Evolutionary conservation across 2,888 invertebrate species (phyloP).

Genomic region (Rhagonycha lutea): DNA sequence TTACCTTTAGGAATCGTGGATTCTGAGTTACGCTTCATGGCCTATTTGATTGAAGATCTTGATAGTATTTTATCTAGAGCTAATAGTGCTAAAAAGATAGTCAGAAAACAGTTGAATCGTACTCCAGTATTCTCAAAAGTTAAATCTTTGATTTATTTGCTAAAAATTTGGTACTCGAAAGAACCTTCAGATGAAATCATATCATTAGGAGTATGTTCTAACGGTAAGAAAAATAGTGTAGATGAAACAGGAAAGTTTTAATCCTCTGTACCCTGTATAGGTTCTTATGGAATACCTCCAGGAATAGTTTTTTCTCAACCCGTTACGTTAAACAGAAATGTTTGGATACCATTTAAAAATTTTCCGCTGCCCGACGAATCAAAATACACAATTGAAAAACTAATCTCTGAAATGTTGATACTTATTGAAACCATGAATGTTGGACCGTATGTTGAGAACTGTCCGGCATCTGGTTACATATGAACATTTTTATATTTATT

Average conservation of each 20-base stretch:
- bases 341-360: slow-evolving; percentile 54
- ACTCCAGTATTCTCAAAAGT: slow-evolving; percentile 46
- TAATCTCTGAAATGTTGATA: slow-evolving; percentile 20
- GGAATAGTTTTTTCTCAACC: slow-evolving; percentile 65
- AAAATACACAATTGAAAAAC: slow-evolving; percentile 22
- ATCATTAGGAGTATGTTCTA: slow-evolving; percentile 60
- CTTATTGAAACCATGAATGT: slow-evolving; percentile 13
- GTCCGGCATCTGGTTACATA: neutral
- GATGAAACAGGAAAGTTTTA: neutral
- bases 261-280: slow-evolving; percentile 42
- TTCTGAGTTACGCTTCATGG: slow-evolving; percentile 60
- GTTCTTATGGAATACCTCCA: slow-evolving; percentile 60
- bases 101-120: slow-evolving; percentile 35
- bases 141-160: slow-evolving; percentile 55
- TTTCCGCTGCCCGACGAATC: slow-evolving; percentile 39
- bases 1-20: slow-evolving; percentile 58
- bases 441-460: neutral
- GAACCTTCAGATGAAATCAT: slow-evolving; percentile 53
- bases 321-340: slow-evolving; percentile 51
- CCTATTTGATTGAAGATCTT: slow-evolving; percentile 56
- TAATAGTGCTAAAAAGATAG: neutral
- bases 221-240: slow-evolving; percentile 52
- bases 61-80: slow-evolving; percentile 38
- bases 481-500: neutral
- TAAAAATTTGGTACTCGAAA: slow-evolving; percentile 59